phyloP scores from a whole-genome alignment of 2,113 vertebrate species.

The Pelecanoides urinatrix region DNA sequence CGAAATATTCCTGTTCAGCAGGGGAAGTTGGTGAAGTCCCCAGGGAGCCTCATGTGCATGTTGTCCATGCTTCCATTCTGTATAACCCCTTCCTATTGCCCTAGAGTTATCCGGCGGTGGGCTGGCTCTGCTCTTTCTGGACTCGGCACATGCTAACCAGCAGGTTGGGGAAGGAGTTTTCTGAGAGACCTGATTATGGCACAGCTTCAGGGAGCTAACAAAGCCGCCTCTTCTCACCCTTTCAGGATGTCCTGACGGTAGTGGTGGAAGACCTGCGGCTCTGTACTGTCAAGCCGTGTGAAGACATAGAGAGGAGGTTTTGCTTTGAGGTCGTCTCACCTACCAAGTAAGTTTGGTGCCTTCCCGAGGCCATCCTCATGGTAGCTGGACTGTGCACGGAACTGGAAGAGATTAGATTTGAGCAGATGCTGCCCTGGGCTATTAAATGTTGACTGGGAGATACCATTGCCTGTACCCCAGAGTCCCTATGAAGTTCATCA shows the following conservation, averaged over 20 bases:
- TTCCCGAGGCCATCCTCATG: background rate
- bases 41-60: background rate
- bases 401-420: background rate
- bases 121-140: background rate
- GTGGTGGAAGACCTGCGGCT: constrained; percentile 95
- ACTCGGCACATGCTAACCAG: background rate
- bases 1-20: background rate
- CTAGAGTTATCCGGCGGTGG: background rate
- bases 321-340: constrained; percentile 98
- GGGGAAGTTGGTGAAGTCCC: background rate
- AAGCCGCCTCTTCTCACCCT: background rate
- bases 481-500: background rate
- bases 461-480: background rate
- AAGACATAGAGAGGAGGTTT: constrained; percentile 96
- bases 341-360: constrained; percentile 83
- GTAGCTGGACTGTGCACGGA: background rate
- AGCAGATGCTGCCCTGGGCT: background rate
- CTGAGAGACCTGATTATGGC: background rate
- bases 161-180: background rate
- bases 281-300: constrained; percentile 93
- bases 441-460: background rate
- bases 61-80: background rate
- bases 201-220: background rate
- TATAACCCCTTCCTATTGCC: background rate
- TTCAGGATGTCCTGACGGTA: constrained; percentile 90